Percentiles rank a stretch among this genome's conserved stretches.
Evolutionary conservation across 2,113 vertebrate species (phyloP).

Genomic region (Nothoprocta pentlandii): DNA sequence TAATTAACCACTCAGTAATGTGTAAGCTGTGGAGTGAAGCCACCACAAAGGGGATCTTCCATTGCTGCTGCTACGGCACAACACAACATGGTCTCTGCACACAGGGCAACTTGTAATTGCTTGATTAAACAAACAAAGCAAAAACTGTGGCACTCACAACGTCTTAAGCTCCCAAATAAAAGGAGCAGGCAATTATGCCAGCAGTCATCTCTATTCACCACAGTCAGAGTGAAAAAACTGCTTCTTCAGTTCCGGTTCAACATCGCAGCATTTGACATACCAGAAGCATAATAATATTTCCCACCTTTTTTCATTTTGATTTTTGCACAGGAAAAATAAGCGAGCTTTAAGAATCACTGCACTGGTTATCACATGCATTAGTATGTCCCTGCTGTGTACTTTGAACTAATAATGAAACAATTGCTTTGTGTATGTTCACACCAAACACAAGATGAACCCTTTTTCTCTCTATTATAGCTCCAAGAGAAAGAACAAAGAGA

Average conservation of each 20-base stretch:
- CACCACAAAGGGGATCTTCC: not conserved
- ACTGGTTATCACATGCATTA: not conserved
- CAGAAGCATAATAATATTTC: not conserved
- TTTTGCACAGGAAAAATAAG: not conserved
- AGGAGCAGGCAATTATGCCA: not conserved
- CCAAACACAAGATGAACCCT: not conserved
- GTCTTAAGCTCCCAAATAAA: not conserved
- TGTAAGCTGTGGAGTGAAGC: not conserved
- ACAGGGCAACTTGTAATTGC: slow-evolving; percentile 5
- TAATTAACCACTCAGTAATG: not conserved
- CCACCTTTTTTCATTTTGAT: not conserved
- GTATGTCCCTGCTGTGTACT: not conserved
- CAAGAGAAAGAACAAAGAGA: not conserved
- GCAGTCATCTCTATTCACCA: not conserved
- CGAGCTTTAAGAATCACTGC: not conserved
- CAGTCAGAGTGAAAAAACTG: not conserved
- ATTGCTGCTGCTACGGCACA: not conserved
- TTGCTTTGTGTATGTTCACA: not conserved
- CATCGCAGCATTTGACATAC: not conserved
- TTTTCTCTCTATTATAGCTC: not conserved
- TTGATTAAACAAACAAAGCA: not conserved
- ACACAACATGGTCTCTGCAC: not conserved
- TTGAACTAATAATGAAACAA: not conserved
- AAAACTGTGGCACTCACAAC: not conserved
- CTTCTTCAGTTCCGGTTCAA: not conserved